Base-by-base conservation (phyloP, 2,888 invertebrate genomes). In the Noctua fimbriata region DNA sequence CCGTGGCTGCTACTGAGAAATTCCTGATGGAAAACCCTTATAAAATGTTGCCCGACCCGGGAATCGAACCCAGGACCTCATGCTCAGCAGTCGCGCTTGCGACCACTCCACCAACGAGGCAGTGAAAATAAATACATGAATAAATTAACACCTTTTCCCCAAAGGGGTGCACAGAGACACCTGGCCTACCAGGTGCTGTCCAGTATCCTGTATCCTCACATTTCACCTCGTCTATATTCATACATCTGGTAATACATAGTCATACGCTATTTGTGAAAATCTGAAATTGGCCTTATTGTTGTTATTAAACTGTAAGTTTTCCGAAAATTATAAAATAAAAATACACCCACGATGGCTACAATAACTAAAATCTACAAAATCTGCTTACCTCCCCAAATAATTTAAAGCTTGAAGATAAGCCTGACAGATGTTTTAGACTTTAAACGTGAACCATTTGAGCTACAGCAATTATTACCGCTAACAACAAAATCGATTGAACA, bases 401-500 rank as follows among this genome's bases (percentile, higher is more conserved):
- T 24, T 0, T 0, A 41, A 66, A 79, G 24, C 28, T 5, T 77
- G 18, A 77, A 69, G 12, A 32, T 74, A 36, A 69, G 60, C 1
- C 0, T 44, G 28, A 67, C 21, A 36, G 14, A 69, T 47, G n/a
- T n/a, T n/a, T 69, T 32, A 66, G 78, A 76, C 75, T 72, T 74
- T 79, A 65, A 75, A 32, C 41, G 14, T 9, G 21, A 74, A 58
- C 60, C 32, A 18, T 1, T 44, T 9, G 36, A 67, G 52, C 67
- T 5, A 69, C 69, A 44, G 66, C 79, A 81, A 83, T 86, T 79
- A 83, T 49, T 4, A 16, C 18, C 10, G 12, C 36, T 55, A 55
- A 60, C 67, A 72, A 83, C 71, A 66, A 81, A 87, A 88, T 87
- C 87, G 81, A 87, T 87, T 47, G 14, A 55, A 79, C 49, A 49